phyloP scores from a whole-genome alignment of 2,113 vertebrate genomes.

The Micronisus gabar region DNA sequence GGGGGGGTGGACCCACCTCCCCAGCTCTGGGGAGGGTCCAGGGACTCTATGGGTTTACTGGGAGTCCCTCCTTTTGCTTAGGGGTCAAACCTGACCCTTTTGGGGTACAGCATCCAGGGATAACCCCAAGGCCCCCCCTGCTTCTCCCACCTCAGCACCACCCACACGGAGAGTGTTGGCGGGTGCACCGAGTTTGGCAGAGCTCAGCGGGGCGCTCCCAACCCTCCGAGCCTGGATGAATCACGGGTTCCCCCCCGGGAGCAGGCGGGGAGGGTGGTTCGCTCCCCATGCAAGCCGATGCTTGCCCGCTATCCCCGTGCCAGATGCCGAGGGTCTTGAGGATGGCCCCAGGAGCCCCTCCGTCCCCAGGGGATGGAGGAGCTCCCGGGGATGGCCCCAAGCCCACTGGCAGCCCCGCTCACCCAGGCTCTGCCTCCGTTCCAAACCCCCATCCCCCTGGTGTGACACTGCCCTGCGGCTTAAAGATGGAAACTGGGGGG shows the following conservation, averaged over 20 bases:
- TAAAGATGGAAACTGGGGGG: not conserved
- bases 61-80: not conserved
- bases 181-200: not conserved
- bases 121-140: not conserved
- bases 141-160: not conserved
- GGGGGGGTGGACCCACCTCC: rapidly evolving
- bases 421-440: not conserved
- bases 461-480: not conserved
- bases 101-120: not conserved
- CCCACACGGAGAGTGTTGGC: not conserved
- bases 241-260: constrained; percentile 9
- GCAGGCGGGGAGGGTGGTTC: not conserved
- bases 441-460: rapidly evolving
- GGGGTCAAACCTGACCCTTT: not conserved
- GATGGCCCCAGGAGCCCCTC: not conserved
- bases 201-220: constrained; percentile 32
- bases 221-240: not conserved
- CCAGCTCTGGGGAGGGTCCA: too few relatives aligned
- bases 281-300: not conserved
- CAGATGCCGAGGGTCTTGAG: not conserved
- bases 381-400: not conserved
- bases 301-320: not conserved
- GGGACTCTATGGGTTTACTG: too few relatives aligned
- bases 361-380: not conserved
- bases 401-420: rapidly evolving